These are phyloP conservation scores for Patella caerulea DNA, from an alignment of 2,888 invertebrate species.

Conservation along the genomic window DNA sequence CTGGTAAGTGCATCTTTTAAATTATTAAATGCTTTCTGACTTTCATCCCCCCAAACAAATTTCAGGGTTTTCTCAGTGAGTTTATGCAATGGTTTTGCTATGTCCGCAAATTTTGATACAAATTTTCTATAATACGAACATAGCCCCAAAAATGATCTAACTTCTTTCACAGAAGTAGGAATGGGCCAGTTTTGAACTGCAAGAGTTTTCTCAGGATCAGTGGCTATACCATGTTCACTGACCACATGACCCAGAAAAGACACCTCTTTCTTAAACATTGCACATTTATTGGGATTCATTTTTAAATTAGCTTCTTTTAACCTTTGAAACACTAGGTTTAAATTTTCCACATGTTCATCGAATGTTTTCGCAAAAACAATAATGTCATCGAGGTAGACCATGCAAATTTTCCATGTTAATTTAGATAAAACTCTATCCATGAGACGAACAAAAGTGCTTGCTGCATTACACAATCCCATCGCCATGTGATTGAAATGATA, in stretches of 20 bases:
- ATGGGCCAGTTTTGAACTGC: not conserved
- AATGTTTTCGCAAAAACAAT: too few relatives aligned
- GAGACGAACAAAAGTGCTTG: too few relatives aligned
- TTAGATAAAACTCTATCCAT: too few relatives aligned
- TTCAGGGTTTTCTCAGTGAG: constrained; percentile 13
- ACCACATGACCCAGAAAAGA: too few relatives aligned
- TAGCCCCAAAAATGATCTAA: constrained; percentile 6
- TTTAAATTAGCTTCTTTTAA: not conserved
- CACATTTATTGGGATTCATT: not conserved
- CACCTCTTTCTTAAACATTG: constrained; percentile 1
- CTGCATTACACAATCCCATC: too few relatives aligned
- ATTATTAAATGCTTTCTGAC: not conserved
- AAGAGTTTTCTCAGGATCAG: too few relatives aligned
- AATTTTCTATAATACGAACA: constrained; percentile 15
- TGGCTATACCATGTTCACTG: too few relatives aligned
- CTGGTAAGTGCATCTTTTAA: not conserved
- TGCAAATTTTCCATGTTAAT: too few relatives aligned
- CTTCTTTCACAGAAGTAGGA: not conserved
- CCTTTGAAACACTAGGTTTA: not conserved
- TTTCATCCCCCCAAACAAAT: not conserved
- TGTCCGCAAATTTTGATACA: too few relatives aligned
- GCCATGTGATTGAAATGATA: constrained; percentile 38
- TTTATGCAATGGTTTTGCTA: constrained; percentile 13
- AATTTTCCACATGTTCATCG: too few relatives aligned
- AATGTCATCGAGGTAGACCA: too few relatives aligned